These are phyloP conservation scores for Bugula neritina DNA, from an alignment of 2,888 invertebrate species.

Conservation along the genomic window DNA sequence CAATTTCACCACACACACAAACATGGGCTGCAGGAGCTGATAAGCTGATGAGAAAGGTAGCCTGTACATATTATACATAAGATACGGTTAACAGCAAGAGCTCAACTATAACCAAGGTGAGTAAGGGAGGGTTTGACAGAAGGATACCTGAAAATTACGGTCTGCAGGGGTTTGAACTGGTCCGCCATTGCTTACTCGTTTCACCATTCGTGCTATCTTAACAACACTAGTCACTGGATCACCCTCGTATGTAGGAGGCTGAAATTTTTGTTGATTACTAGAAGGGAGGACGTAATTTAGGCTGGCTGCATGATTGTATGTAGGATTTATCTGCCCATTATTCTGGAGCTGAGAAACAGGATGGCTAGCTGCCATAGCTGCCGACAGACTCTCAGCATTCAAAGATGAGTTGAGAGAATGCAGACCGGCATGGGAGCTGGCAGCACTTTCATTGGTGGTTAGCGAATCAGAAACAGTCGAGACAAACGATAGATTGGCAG, in stretches of 20 bases:
- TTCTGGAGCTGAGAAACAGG: background rate
- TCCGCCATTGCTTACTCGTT: conserved; percentile 20
- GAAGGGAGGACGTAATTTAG: background rate
- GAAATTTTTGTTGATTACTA: background rate
- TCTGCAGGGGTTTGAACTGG: background rate
- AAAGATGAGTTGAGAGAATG: background rate
- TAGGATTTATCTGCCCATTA: background rate
- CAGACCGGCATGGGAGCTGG: background rate
- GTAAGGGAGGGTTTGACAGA: too few species aligned
- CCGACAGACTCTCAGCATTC: background rate
- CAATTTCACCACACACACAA: too few species aligned
- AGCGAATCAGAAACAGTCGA: background rate
- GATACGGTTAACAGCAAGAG: too few species aligned
- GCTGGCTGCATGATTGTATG: background rate
- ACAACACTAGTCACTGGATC: background rate
- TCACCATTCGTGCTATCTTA: conserved; percentile 24
- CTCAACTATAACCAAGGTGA: too few species aligned
- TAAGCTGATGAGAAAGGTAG: too few species aligned
- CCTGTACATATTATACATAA: too few species aligned
- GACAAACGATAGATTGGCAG: background rate
- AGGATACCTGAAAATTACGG: conserved; percentile 1
- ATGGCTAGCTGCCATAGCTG: background rate
- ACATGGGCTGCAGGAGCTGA: too few species aligned
- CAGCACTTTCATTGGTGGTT: background rate
- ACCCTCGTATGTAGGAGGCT: background rate